Percentiles rank a stretch among this genome's conserved stretches.
phyloP scores from a whole-genome alignment of 2,113 vertebrate genomes.

The Cochlearius cochlearius region DNA sequence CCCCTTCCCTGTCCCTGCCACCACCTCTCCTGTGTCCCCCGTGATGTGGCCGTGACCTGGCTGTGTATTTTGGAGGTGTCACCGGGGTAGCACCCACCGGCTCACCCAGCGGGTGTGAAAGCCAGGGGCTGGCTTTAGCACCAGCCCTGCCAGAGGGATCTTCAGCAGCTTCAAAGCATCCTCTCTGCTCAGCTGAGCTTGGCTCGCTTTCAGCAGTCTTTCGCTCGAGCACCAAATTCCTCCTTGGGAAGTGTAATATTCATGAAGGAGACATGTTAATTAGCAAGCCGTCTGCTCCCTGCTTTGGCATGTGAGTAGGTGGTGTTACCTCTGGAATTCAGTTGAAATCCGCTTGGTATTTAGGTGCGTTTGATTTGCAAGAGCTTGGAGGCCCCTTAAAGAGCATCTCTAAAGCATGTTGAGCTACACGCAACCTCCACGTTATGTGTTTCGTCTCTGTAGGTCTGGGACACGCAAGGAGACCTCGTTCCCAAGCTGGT shows the following conservation, averaged over 20 bases:
- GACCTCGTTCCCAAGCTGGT: background rate
- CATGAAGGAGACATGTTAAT: constrained; percentile 27
- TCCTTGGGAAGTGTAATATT: background rate
- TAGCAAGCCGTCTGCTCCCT: constrained; percentile 33
- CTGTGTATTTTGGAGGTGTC: background rate
- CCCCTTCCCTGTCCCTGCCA: accelerated
- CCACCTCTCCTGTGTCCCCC: background rate
- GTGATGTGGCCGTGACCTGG: background rate
- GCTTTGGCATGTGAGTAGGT: constrained; percentile 34
- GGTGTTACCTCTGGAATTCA: constrained; percentile 51
- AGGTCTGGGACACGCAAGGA: background rate
- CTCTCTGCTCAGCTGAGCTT: background rate
- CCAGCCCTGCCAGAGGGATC: background rate
- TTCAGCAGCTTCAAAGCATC: background rate
- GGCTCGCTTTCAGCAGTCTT: background rate
- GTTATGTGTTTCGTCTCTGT: background rate
- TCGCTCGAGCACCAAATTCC: background rate
- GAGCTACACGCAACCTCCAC: background rate
- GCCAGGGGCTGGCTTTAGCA: background rate
- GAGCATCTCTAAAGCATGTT: background rate
- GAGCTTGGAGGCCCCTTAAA: background rate
- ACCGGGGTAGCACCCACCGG: background rate
- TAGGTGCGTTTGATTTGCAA: constrained; percentile 17
- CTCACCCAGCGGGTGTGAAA: background rate
- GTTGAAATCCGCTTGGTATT: constrained; percentile 20